A percentile compares a stretch with the other conserved stretches of the same genome.
Evolutionary conservation across 2,113 vertebrate genomes (phyloP).

Genomic region (Pachypanchax playfairii): DNA sequence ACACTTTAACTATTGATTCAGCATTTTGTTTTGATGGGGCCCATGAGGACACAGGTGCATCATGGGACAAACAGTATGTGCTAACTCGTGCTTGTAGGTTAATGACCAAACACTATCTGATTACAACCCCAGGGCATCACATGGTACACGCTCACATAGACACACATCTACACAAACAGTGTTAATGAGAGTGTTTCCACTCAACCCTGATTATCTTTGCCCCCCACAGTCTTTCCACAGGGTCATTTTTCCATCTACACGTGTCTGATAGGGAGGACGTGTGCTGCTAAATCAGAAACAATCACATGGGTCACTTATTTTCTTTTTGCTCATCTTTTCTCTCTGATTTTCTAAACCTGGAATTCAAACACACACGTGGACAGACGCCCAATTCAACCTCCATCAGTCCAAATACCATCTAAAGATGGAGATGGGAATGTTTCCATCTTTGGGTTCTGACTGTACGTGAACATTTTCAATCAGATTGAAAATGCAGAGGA

Average conservation of each 20-base stretch:
- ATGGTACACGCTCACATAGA: not conserved
- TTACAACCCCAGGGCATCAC: slow-evolving; percentile 41
- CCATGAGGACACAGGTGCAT: slow-evolving; percentile 39
- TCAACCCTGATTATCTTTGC: slow-evolving; percentile 5
- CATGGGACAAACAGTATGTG: slow-evolving; percentile 18
- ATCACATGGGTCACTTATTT: too few relatives aligned
- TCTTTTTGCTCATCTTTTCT: too few relatives aligned
- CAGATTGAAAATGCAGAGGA: too few relatives aligned
- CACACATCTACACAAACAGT: slow-evolving; percentile 27
- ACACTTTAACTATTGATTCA: slow-evolving; percentile 28
- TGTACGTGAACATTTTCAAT: too few relatives aligned
- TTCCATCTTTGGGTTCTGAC: too few relatives aligned
- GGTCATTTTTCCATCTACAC: slow-evolving; percentile 33
- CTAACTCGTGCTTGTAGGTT: slow-evolving; percentile 15
- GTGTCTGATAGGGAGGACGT: too few relatives aligned
- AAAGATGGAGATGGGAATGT: too few relatives aligned
- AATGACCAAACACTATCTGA: slow-evolving; percentile 47
- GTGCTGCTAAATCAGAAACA: too few relatives aligned
- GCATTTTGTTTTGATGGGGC: slow-evolving; percentile 17
- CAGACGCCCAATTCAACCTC: too few relatives aligned
- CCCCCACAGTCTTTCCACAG: slow-evolving; percentile 34
- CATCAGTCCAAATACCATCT: too few relatives aligned
- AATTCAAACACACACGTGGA: too few relatives aligned
- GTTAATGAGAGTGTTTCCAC: slow-evolving; percentile 65
- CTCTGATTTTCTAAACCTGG: too few relatives aligned